Evolutionary conservation across 2,797 vertebrate species (phyloP).

Genomic region (Helostoma temminkii): DNA sequence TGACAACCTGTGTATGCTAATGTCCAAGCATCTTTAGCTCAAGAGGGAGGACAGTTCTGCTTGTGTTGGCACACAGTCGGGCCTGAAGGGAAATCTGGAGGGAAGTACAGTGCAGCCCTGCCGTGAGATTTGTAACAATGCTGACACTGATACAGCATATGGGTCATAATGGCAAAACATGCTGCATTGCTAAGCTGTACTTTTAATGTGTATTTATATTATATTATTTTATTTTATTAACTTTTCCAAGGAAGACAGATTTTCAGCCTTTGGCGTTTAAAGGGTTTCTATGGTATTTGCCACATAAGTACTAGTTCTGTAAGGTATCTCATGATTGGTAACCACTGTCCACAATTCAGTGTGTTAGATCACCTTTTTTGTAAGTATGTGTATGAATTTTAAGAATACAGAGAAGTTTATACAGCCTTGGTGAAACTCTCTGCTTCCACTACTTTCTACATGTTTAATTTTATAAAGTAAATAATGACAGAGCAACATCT

Average conservation of each 20-base stretch:
- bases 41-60: conserved; percentile 55
- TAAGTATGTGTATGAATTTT: too few species aligned
- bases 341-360: too few species aligned
- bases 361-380: too few species aligned
- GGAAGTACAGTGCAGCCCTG: conserved; percentile 26
- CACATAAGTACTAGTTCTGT: too few species aligned
- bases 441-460: too few species aligned
- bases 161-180: conserved; percentile 23
- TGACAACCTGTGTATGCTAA: conserved; percentile 82
- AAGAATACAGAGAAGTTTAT: too few species aligned
- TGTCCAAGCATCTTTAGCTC: conserved; percentile 79
- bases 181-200: conserved; percentile 35
- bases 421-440: too few species aligned
- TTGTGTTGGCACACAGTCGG: conserved; percentile 45
- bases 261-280: too few species aligned
- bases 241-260: background rate
- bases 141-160: conserved; percentile 32
- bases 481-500: background rate
- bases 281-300: too few species aligned
- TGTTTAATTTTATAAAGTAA: background rate
- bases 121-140: conserved; percentile 22
- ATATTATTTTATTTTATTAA: background rate
- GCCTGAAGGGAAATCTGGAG: conserved; percentile 56
- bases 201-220: conserved; percentile 25
- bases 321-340: too few species aligned